These are phyloP conservation scores for Paramormyrops kingsleyae DNA, from an alignment of 2,113 vertebrate genomes.

Conservation along the genomic window DNA sequence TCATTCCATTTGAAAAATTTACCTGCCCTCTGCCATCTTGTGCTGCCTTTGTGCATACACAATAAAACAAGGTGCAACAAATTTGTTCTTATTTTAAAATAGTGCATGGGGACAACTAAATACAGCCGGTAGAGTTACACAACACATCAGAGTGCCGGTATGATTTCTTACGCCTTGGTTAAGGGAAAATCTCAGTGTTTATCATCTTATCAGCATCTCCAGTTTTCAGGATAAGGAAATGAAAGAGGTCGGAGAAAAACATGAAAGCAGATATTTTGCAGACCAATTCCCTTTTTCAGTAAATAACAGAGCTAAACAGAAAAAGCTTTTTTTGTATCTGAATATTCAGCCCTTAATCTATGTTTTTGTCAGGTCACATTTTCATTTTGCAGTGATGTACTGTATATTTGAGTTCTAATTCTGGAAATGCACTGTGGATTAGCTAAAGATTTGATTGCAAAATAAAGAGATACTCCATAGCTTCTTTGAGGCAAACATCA, in stretches of 20 bases:
- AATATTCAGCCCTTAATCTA: neutral
- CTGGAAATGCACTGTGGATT: neutral
- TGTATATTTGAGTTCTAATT: neutral
- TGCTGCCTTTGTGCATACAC: neutral
- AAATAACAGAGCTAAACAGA: neutral
- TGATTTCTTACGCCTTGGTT: neutral
- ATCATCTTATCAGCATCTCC: neutral
- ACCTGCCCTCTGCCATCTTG: neutral
- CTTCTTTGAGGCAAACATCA: neutral
- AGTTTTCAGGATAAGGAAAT: neutral
- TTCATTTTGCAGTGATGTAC: neutral
- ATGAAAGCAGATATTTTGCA: neutral
- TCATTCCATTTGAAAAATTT: neutral
- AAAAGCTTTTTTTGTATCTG: neutral
- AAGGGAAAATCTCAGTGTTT: neutral
- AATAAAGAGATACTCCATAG: neutral
- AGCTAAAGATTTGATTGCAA: neutral
- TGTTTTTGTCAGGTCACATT: neutral
- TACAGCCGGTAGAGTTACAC: neutral
- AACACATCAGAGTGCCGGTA: neutral
- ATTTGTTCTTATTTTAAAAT: conserved; percentile 4
- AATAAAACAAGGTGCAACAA: neutral
- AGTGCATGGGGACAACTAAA: neutral
- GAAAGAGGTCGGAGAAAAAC: neutral
- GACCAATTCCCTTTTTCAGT: neutral